Evolutionary conservation across 1,140 invertebrate species (phyloP).

Genomic region (Coenobita brevimanus): DNA sequence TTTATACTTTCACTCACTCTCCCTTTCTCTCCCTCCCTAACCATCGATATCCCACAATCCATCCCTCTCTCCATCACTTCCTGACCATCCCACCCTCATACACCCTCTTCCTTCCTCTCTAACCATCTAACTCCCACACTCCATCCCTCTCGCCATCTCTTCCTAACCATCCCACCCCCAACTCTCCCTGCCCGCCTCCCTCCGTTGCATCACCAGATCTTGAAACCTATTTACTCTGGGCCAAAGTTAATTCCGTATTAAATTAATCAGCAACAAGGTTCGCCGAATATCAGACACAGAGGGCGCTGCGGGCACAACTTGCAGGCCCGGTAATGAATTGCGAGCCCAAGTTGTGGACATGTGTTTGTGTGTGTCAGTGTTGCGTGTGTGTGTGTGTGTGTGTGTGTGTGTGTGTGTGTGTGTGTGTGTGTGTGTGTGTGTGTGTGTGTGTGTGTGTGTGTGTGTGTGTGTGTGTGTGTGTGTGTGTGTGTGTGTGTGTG

Average conservation of each 20-base stretch:
- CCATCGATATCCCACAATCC: background rate
- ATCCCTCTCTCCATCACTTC: background rate
- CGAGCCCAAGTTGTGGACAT: conserved; percentile 46
- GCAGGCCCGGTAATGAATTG: conserved; percentile 60
- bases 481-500: conserved; percentile 31
- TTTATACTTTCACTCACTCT: too few species aligned
- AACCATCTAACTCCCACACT: background rate
- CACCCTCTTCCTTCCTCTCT: background rate
- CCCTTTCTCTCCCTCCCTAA: background rate
- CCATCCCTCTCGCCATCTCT: background rate
- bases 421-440: conserved; percentile 50
- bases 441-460: conserved; percentile 54
- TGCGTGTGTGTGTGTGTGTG: too few species aligned
- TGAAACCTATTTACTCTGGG: conserved; percentile 60
- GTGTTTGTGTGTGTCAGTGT: too few species aligned
- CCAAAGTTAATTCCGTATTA: conserved; percentile 64
- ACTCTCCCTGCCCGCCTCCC: background rate
- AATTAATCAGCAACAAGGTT: conserved; percentile 63
- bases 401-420: too few species aligned
- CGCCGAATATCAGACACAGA: conserved; percentile 60
- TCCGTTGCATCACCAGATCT: conserved; percentile 49
- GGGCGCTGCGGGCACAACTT: conserved; percentile 56
- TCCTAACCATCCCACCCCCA: background rate
- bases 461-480: conserved; percentile 42
- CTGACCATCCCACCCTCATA: too few species aligned